phyloP scores from a whole-genome alignment of 2,113 vertebrate genomes.

The Pachypanchax playfairii region DNA sequence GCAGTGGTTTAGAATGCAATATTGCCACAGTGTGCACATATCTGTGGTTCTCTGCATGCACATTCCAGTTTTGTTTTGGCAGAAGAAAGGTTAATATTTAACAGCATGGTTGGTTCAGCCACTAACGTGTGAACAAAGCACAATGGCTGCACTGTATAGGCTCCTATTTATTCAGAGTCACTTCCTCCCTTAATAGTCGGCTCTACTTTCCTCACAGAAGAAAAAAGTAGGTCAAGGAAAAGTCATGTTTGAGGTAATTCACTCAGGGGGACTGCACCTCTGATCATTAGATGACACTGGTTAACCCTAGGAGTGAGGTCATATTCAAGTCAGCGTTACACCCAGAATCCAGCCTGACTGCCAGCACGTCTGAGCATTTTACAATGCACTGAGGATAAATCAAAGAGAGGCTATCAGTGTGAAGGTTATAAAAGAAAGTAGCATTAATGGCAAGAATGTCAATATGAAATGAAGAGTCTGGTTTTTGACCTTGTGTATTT shows the following conservation, averaged over 20 bases:
- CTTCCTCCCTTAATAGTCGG: conserved; percentile 80
- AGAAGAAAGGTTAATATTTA: conserved; percentile 76
- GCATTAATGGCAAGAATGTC: conserved; percentile 15
- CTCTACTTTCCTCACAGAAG: conserved; percentile 69
- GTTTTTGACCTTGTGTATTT: conserved; percentile 23
- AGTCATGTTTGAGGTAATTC: conserved; percentile 83
- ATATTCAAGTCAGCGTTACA: conserved; percentile 64
- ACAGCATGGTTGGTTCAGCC: conserved; percentile 67
- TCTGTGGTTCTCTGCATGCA: conserved; percentile 10
- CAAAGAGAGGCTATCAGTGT: conserved; percentile 8
- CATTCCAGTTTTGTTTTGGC: conserved; percentile 45
- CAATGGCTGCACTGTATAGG: conserved; percentile 79
- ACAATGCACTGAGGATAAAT: conserved; percentile 24
- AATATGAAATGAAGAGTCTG: conserved; percentile 1
- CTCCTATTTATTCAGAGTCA: conserved; percentile 80
- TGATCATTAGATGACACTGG: conserved; percentile 79
- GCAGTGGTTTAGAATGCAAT: neutral
- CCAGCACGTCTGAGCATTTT: conserved; percentile 41
- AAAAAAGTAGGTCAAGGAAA: conserved; percentile 79
- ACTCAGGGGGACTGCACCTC: conserved; percentile 65
- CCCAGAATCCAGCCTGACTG: conserved; percentile 30
- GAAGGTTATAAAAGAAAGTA: conserved; percentile 8
- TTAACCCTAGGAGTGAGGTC: conserved; percentile 79
- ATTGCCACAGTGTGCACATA: conserved; percentile 7
- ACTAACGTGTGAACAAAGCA: conserved; percentile 79